Evolutionary conservation across 2,888 invertebrate genomes (phyloP).

Genomic region (Laspeyria flexula): DNA sequence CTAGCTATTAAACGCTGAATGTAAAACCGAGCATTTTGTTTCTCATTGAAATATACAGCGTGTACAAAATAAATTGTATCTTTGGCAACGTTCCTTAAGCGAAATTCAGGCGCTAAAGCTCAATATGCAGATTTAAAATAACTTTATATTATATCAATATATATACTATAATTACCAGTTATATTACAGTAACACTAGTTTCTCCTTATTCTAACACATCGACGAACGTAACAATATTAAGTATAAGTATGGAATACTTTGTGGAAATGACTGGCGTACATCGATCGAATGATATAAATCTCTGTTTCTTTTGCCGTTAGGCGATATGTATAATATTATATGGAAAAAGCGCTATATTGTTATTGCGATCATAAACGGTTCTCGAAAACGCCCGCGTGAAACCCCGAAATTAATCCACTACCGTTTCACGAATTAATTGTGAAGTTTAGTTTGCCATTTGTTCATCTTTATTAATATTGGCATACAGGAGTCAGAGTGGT

Average conservation of each 20-base stretch:
- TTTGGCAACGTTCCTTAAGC: conserved; percentile 59
- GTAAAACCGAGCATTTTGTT: conserved; percentile 20
- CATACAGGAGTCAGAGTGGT: too few relatives aligned
- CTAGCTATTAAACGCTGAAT: too few relatives aligned
- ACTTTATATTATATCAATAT: conserved; percentile 19
- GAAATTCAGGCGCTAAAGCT: conserved; percentile 47
- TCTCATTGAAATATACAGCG: conserved; percentile 27
- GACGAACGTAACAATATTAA: conserved; percentile 53
- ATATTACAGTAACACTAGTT: conserved; percentile 47
- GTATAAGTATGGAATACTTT: conserved; percentile 58
- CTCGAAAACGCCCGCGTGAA: too few relatives aligned
- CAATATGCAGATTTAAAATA: conserved; percentile 37
- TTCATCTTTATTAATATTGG: too few relatives aligned
- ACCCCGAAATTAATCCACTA: too few relatives aligned
- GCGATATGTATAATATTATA: too few relatives aligned
- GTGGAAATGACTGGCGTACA: conserved; percentile 33
- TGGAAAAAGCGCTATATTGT: too few relatives aligned
- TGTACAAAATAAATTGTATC: conserved; percentile 37
- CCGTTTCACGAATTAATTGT: too few relatives aligned
- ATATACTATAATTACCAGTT: conserved; percentile 42
- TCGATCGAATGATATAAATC: neutral
- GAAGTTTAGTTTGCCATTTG: too few relatives aligned
- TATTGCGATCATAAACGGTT: too few relatives aligned
- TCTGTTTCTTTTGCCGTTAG: too few relatives aligned
- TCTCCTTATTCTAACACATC: conserved; percentile 63